Evolutionary conservation across 2,888 invertebrate genomes (phyloP), one percentile per base, ranked within the genome.

Genomic region (Phoenoteleia sp.): DNA sequence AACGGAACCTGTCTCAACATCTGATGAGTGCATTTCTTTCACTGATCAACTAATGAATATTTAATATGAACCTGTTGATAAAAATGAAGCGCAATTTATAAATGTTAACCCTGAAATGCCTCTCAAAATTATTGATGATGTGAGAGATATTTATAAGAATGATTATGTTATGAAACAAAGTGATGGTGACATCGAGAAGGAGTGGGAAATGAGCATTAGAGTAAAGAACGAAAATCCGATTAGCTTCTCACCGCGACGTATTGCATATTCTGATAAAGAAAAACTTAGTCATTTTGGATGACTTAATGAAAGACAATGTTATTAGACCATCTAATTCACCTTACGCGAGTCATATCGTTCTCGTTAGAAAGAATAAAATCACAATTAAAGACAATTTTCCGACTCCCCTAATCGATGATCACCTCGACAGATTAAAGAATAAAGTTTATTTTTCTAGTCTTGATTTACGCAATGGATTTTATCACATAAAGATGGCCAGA

Each of bases 291-390:
- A 25, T 75, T 49, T 54, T 75, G 6, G 64, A 75, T 23, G 27
- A 36, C 6, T 52, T 75, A 7, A 33, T 42, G 19, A 9, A 54
- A 33, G 21, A 42, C 15, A 17, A 25, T 9, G 17, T 56, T 11
- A 76, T 82, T 29, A 62, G 76, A 17, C 29, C 17, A n/a, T 71
- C 76, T 29, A 42, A 21, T 9, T 67, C 62, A 15, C 69, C 54
- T 3, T 81, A 71, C 27, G 54, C 81, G 1, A 76, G 76, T 27
- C 82, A 71, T 0, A 72, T 82, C 2, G 66, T 76, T 0, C 19
- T 82, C 5, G 49, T 29, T 3, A 42, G 71, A 13, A 83, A 72
- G 17, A 83, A 80, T 6, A 64, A n/a, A n/a, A n/a, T n/a, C n/a
- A n/a, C n/a, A n/a, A n/a, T n/a, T n/a, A n/a, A n/a, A n/a, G n/a